Evolutionary conservation across 1,140 invertebrate species (phyloP).

Genomic region (Potamilus streckersoni): DNA sequence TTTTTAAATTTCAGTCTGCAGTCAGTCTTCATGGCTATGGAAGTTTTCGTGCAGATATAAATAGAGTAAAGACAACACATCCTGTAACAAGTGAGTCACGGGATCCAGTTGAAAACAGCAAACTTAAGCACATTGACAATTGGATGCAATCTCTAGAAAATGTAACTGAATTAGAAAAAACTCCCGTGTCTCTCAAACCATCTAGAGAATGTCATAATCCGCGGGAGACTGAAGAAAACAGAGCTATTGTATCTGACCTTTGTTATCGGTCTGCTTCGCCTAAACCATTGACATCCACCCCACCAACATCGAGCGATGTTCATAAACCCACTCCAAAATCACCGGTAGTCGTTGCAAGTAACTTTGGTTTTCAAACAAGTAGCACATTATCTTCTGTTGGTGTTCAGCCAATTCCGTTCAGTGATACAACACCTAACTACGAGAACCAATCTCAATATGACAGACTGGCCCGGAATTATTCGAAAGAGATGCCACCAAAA

Average conservation of each 20-base stretch:
- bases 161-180: constrained; percentile 22
- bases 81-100: constrained; percentile 19
- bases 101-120: constrained; percentile 25
- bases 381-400: background rate
- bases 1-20: constrained; percentile 34
- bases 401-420: background rate
- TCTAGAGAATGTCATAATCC: background rate
- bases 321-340: constrained; percentile 52
- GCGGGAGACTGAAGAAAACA: background rate
- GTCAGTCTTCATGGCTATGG: constrained; percentile 38
- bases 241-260: background rate
- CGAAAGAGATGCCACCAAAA: too few relatives aligned
- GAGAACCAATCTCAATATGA: constrained; percentile 31
- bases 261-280: constrained; percentile 43
- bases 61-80: constrained; percentile 32
- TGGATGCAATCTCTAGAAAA: constrained; percentile 43
- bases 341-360: background rate
- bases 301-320: constrained; percentile 48
- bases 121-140: constrained; percentile 46
- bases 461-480: background rate
- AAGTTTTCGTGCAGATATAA: constrained; percentile 40
- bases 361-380: background rate
- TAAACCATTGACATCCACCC: constrained; percentile 56
- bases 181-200: background rate
- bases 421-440: constrained; percentile 19